A percentile compares a stretch with the other conserved stretches of the same genome.
These are phyloP conservation scores for Scylla paramamosain DNA, from an alignment of 1,140 invertebrate genomes.

Conservation along the genomic window DNA sequence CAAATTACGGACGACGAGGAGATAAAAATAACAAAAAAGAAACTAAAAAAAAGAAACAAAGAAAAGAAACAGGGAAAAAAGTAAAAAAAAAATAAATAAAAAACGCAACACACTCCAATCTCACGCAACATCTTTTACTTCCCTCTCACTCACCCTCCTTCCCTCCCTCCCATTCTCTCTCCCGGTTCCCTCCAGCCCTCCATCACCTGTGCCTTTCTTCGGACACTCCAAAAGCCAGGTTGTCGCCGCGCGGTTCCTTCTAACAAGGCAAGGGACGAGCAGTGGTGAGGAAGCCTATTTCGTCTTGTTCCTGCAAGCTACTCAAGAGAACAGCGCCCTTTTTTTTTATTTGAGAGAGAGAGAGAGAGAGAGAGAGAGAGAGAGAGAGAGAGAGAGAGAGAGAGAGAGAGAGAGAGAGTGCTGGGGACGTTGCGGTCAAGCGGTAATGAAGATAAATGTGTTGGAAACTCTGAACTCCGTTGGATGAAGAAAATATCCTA, in stretches of 20 bases:
- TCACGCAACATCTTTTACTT: background rate
- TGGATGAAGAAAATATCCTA: constrained; percentile 22
- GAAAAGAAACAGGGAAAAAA: background rate
- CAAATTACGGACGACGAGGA: background rate
- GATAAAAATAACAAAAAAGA: background rate
- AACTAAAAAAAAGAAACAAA: background rate
- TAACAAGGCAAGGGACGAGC: too few relatives aligned
- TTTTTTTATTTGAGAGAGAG: background rate
- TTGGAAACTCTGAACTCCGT: constrained; percentile 10
- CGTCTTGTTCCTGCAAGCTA: too few relatives aligned
- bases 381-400: background rate
- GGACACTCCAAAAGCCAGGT: too few relatives aligned
- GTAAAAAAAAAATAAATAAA: background rate
- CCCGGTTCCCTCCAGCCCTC: background rate
- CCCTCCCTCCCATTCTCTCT: background rate
- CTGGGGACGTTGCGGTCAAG: background rate
- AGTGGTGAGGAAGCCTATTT: too few relatives aligned
- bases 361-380: background rate
- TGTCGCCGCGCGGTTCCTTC: too few relatives aligned
- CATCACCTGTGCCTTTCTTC: background rate
- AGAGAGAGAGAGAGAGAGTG: background rate
- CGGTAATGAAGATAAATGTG: constrained; percentile 23
- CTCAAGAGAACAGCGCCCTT: too few relatives aligned
- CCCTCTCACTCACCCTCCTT: background rate
- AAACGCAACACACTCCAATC: background rate